These are phyloP conservation scores for Propithecus deckenii DNA, from an alignment of 2,797 vertebrate genomes.

Conservation along the genomic window DNA sequence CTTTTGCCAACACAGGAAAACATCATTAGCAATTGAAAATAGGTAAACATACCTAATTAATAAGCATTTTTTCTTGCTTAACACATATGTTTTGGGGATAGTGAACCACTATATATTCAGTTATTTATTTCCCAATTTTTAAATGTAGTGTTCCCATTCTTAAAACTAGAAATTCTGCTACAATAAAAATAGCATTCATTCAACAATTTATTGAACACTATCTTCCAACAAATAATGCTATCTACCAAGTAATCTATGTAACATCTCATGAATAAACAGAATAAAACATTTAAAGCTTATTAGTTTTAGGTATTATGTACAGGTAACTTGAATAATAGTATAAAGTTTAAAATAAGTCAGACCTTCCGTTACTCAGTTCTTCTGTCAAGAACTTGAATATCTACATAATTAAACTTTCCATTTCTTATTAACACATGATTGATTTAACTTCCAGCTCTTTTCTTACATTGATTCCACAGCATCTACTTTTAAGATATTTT, in stretches of 20 bases:
- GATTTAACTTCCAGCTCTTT: conserved; percentile 67
- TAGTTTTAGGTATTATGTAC: conserved; percentile 51
- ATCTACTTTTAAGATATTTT: conserved; percentile 62
- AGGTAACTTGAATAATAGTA: conserved; percentile 20
- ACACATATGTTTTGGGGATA: neutral
- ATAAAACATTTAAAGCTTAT: conserved; percentile 33
- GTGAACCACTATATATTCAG: conserved; percentile 56
- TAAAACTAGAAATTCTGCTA: conserved; percentile 73
- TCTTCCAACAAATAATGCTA: neutral
- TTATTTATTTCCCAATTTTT: conserved; percentile 77
- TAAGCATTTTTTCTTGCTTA: conserved; percentile 38
- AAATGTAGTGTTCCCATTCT: conserved; percentile 64
- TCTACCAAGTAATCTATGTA: conserved; percentile 60
- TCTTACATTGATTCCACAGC: conserved; percentile 14
- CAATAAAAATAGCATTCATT: conserved; percentile 68
- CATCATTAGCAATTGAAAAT: conserved; percentile 36
- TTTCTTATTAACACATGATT: conserved; percentile 64
- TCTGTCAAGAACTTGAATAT: neutral
- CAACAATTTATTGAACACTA: neutral
- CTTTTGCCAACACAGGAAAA: neutral
- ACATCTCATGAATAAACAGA: conserved; percentile 57
- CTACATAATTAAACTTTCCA: conserved; percentile 62
- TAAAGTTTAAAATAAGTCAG: conserved; percentile 45
- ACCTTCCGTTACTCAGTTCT: neutral
- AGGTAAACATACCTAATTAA: conserved; percentile 11